phyloP scores from a whole-genome alignment of 2,113 vertebrate genomes.

The Malurus melanocephalus region DNA sequence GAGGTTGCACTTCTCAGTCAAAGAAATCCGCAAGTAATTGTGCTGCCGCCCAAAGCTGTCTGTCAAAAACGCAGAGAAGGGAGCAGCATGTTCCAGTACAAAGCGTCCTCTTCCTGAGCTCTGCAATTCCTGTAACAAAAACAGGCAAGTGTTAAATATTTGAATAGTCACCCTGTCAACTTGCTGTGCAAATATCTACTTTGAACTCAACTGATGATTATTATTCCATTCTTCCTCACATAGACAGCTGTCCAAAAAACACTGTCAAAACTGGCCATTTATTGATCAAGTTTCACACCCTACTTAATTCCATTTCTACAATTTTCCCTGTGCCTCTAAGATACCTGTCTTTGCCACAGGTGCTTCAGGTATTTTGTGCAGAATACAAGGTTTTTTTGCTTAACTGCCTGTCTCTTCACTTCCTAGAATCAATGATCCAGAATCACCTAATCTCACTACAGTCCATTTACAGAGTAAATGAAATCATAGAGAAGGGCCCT shows the following conservation, averaged over 20 bases:
- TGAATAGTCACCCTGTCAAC: background rate
- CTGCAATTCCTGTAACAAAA: slow-evolving; percentile 62
- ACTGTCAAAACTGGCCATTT: background rate
- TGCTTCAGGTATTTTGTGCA: background rate
- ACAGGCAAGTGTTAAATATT: background rate
- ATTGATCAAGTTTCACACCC: background rate
- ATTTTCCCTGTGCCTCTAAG: background rate
- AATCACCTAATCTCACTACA: background rate
- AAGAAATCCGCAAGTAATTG: slow-evolving; percentile 92
- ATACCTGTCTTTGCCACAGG: background rate
- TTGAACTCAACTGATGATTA: background rate
- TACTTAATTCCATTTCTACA: background rate
- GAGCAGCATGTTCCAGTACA: slow-evolving; percentile 59
- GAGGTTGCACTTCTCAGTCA: slow-evolving; percentile 97
- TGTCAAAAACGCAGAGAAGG: slow-evolving; percentile 88
- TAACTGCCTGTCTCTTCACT: background rate
- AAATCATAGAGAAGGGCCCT: background rate
- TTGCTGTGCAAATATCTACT: background rate
- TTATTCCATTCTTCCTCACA: background rate
- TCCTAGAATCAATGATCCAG: background rate
- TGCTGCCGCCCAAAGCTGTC: slow-evolving; percentile 89
- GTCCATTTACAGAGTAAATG: background rate
- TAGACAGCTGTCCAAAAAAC: background rate
- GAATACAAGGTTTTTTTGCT: background rate
- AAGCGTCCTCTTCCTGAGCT: slow-evolving; percentile 49